Evolutionary conservation across 2,888 invertebrate species (phyloP).

Genomic region (Nudaria mundana): DNA sequence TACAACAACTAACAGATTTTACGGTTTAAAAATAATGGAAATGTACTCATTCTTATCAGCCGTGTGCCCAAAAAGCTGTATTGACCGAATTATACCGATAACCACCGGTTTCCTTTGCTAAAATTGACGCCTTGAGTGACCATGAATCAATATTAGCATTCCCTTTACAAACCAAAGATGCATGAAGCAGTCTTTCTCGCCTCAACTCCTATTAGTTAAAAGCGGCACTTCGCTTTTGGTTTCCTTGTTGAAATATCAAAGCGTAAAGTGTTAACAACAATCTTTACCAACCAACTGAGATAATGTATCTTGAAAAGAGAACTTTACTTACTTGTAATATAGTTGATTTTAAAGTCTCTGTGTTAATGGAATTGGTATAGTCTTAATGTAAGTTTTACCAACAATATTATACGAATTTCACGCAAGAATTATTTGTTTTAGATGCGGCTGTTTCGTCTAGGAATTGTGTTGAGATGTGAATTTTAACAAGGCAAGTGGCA

Average conservation of each 20-base stretch:
- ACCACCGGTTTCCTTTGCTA: constrained; percentile 35
- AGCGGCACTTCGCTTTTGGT: constrained; percentile 48
- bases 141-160: constrained; percentile 43
- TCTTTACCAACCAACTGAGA: neutral
- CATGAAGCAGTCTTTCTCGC: constrained; percentile 56
- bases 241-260: constrained; percentile 51
- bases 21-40: neutral
- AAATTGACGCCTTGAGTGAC: constrained; percentile 45
- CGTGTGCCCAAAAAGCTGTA: constrained; percentile 22
- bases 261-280: constrained; percentile 46
- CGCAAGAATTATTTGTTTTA: constrained; percentile 72
- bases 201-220: constrained; percentile 52
- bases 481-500: constrained; percentile 67
- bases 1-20: too few relatives aligned
- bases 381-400: constrained; percentile 44
- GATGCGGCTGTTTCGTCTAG: constrained; percentile 51
- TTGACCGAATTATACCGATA: constrained; percentile 29
- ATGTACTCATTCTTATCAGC: neutral
- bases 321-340: constrained; percentile 11
- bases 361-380: neutral
- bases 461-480: constrained; percentile 53
- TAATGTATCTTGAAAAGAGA: neutral
- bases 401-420: constrained; percentile 64
- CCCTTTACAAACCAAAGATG: constrained; percentile 42
- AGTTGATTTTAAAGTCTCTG: neutral